Percentiles rank a stretch among this genome's conserved stretches.
These are phyloP conservation scores for Andricus quercusramuli DNA, from an alignment of 2,888 invertebrate genomes.

Conservation along the genomic window DNA sequence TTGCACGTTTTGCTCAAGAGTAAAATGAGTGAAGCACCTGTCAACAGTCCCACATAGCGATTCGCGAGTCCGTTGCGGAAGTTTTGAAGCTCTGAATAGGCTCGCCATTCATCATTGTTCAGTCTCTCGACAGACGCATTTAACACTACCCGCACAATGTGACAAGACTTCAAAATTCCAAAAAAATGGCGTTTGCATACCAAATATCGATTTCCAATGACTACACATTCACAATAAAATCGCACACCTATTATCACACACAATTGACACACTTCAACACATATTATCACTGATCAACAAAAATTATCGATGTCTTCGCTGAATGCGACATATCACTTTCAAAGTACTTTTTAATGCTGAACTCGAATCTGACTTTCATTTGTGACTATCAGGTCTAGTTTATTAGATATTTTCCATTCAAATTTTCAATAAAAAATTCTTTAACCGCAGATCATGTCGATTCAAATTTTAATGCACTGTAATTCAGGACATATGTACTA, in stretches of 20 bases:
- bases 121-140: constrained; percentile 41
- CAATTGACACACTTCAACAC: neutral
- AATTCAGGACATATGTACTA: no score
- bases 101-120: constrained; percentile 48
- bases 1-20: neutral
- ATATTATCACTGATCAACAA: neutral
- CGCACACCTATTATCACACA: neutral
- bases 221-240: constrained; percentile 1
- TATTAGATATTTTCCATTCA: no score
- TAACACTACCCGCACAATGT: constrained; percentile 14
- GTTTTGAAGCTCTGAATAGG: constrained; percentile 46
- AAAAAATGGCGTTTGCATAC: constrained; percentile 1
- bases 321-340: no score
- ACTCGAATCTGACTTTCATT: no score
- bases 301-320: no score
- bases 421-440: no score
- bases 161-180: constrained; percentile 13
- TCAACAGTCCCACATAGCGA: constrained; percentile 18
- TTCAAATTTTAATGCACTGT: no score
- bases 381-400: no score
- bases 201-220: constrained; percentile 26
- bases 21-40: constrained; percentile 3
- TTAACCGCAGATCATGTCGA: no score
- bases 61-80: constrained; percentile 43
- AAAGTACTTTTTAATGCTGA: no score